phyloP scores from a whole-genome alignment of 2,797 vertebrate genomes.

The Pipistrellus pygmaeus region DNA sequence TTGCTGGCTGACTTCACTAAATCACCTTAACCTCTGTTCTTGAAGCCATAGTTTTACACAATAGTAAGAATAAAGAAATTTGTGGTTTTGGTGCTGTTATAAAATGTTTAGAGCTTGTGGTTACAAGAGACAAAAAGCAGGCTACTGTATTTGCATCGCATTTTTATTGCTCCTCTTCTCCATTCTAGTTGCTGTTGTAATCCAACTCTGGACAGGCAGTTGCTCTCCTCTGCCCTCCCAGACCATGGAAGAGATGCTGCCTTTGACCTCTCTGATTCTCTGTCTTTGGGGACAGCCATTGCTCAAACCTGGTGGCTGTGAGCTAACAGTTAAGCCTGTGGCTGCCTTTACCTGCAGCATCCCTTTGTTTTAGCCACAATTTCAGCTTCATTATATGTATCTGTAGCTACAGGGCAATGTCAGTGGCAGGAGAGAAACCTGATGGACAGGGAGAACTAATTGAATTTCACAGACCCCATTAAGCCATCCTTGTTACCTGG shows the following conservation, averaged over 20 bases:
- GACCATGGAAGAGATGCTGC: background rate
- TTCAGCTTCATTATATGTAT: conserved; percentile 1
- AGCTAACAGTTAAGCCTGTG: background rate
- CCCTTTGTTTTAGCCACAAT: background rate
- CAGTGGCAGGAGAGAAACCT: background rate
- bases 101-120: conserved; percentile 60
- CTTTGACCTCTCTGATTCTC: background rate
- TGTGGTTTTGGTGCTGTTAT: conserved; percentile 60
- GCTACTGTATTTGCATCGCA: background rate
- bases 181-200: background rate
- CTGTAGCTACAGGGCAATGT: background rate
- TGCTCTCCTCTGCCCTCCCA: background rate
- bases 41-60: conserved; percentile 62
- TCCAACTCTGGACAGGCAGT: background rate
- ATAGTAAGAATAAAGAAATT: conserved; percentile 56
- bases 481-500: background rate
- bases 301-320: background rate
- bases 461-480: background rate
- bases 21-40: conserved; percentile 64
- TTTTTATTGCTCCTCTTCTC: background rate
- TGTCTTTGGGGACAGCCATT: background rate
- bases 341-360: background rate
- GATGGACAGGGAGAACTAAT: background rate
- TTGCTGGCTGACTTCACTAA: conserved; percentile 60
- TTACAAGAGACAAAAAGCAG: conserved; percentile 44